phyloP scores from a whole-genome alignment of 2,888 invertebrate genomes.

The Eilema sororculum region DNA sequence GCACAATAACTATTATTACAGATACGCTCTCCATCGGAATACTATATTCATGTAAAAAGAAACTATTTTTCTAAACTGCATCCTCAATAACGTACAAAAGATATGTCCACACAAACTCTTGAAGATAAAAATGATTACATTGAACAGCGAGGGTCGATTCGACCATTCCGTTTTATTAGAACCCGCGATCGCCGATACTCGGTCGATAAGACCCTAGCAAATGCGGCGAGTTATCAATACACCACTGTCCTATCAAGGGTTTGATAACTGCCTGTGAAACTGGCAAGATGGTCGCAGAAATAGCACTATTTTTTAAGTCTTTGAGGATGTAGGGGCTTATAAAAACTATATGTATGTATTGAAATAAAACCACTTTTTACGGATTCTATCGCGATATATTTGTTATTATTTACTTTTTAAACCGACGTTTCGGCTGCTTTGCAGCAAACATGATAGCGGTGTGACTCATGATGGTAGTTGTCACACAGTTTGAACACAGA shows the following conservation, averaged over 20 bases:
- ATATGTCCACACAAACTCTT: conserved; percentile 41
- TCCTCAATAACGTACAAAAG: conserved; percentile 24
- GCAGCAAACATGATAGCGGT: too few relatives aligned
- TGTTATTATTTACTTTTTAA: too few relatives aligned
- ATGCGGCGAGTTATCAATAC: conserved; percentile 52
- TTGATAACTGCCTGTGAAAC: conserved; percentile 46
- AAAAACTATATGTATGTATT: too few relatives aligned
- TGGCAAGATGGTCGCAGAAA: conserved; percentile 28
- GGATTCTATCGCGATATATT: too few relatives aligned
- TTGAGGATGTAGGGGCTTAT: neutral
- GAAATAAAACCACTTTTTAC: too few relatives aligned
- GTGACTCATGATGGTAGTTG: too few relatives aligned
- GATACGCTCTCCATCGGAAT: too few relatives aligned
- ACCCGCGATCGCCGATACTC: conserved; percentile 58
- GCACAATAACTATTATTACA: too few relatives aligned
- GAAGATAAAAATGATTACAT: conserved; percentile 71
- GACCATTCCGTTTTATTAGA: conserved; percentile 70
- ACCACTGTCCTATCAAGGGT: conserved; percentile 41
- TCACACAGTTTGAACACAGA: too few relatives aligned
- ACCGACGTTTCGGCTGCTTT: too few relatives aligned
- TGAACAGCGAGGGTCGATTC: conserved; percentile 50
- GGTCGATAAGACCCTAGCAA: conserved; percentile 53
- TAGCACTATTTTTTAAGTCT: conserved; percentile 8
- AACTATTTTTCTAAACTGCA: conserved; percentile 6
- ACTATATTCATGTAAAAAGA: too few relatives aligned